Conservation (phyloP, 2,113 vertebrate species). For the Plecturocebus donacophilus region DNA sequence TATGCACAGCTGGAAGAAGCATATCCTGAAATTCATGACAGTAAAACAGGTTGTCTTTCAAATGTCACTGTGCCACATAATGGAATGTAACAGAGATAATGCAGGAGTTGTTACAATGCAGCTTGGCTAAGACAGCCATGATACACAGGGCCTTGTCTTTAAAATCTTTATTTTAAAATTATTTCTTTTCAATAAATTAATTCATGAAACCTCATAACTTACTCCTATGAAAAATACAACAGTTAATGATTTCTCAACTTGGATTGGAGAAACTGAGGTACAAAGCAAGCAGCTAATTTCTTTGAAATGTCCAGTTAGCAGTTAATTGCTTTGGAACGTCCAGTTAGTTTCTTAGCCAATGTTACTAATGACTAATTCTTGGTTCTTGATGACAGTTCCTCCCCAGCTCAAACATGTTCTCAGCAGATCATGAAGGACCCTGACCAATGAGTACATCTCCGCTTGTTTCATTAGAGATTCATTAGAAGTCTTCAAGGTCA, state of each 20-base stretch:
- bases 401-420: slow-evolving; percentile 25
- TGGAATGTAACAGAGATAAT: not conserved
- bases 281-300: slow-evolving; percentile 1
- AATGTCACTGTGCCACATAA: not conserved
- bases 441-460: not conserved
- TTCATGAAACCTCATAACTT: not conserved
- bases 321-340: slow-evolving; percentile 50
- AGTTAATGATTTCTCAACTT: not conserved
- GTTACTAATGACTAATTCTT: slow-evolving; percentile 51
- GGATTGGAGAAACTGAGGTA: slow-evolving; percentile 18
- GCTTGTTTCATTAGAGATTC: not conserved
- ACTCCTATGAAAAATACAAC: not conserved
- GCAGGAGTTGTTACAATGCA: not conserved
- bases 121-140: not conserved
- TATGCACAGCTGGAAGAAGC: slow-evolving; percentile 5
- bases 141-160: not conserved
- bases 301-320: slow-evolving; percentile 24
- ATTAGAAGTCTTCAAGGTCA: slow-evolving; percentile 41
- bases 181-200: not conserved
- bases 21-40: slow-evolving; percentile 2
- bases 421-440: not conserved
- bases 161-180: slow-evolving; percentile 16
- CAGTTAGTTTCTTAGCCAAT: not conserved
- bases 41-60: not conserved
- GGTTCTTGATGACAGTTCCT: slow-evolving; percentile 38